Percentiles rank a stretch among this genome's conserved stretches.
Conservation (phyloP, 2,797 vertebrate species). For the Yasuhikotakia modesta region DNA sequence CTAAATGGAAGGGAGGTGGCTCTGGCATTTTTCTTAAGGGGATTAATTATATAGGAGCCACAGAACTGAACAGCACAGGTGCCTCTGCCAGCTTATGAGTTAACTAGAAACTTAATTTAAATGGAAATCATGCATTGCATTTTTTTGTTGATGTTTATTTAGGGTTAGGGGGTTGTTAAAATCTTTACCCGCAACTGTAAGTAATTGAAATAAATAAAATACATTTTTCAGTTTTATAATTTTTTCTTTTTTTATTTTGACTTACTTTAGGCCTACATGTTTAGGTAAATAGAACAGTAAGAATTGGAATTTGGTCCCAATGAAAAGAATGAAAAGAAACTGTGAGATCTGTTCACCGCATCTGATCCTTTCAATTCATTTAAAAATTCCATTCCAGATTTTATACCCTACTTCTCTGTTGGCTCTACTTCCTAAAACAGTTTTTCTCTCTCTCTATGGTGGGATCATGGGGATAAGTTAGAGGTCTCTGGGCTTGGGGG, state of each 20-base stretch:
- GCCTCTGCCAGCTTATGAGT: conserved; percentile 12
- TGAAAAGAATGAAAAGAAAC: background rate
- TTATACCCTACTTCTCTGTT: conserved; percentile 62
- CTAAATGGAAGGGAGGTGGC: conserved; percentile 29
- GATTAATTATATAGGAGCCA: conserved; percentile 40
- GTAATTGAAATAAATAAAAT: background rate
- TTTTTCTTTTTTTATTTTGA: background rate
- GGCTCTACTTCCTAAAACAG: conserved; percentile 78
- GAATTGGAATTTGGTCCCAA: background rate
- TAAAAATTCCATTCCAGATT: conserved; percentile 64
- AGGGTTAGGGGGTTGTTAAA: no score
- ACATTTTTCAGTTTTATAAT: background rate
- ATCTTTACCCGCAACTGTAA: no score
- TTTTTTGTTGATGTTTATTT: no score
- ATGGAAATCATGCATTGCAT: background rate
- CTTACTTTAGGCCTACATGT: background rate
- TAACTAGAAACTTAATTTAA: background rate
- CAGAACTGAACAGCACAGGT: conserved; percentile 42
- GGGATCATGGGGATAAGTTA: conserved; percentile 61
- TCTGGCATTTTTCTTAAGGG: conserved; percentile 29
- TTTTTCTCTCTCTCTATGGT: conserved; percentile 65
- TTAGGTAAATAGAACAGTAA: background rate
- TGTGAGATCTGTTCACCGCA: background rate
- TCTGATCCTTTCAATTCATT: conserved; percentile 58
- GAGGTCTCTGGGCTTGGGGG: conserved; percentile 67